These are phyloP conservation scores for Scotopteryx bipunctaria DNA, from an alignment of 2,888 invertebrate genomes.

Conservation along the genomic window DNA sequence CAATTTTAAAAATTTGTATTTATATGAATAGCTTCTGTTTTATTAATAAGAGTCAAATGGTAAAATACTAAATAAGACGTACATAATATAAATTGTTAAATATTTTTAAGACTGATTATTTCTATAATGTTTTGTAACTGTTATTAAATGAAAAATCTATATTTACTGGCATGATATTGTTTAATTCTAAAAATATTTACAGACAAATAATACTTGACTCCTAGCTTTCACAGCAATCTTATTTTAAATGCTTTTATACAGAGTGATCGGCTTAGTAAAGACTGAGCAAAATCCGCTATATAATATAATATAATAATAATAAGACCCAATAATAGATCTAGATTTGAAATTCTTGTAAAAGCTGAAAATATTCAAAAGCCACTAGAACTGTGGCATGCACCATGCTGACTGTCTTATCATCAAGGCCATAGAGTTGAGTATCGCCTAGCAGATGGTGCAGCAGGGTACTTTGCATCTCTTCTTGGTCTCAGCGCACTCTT, in stretches of 20 bases:
- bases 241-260: conserved; percentile 6
- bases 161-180: conserved; percentile 7
- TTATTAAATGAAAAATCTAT: conserved; percentile 18
- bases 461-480: conserved; percentile 46
- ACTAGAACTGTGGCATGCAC: too few species aligned
- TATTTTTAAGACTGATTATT: conserved; percentile 37
- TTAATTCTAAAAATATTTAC: conserved; percentile 34
- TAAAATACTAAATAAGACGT: conserved; percentile 6
- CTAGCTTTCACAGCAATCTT: conserved; percentile 13
- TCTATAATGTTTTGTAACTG: conserved; percentile 21
- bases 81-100: conserved; percentile 22
- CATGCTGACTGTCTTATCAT: neutral
- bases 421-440: neutral
- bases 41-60: neutral
- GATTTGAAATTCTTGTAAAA: too few species aligned
- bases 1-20: too few species aligned
- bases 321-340: too few species aligned
- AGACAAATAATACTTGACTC: conserved; percentile 29
- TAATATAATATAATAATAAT: neutral
- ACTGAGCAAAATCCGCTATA: too few species aligned
- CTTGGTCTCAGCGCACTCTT: conserved; percentile 37
- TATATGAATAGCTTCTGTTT: too few species aligned
- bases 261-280: too few species aligned
- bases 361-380: too few species aligned
- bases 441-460: conserved; percentile 53